Percentiles rank a stretch among this genome's conserved stretches.
Evolutionary conservation across 2,888 invertebrate species (phyloP).

Genomic region (Ceraclea dissimilis): DNA sequence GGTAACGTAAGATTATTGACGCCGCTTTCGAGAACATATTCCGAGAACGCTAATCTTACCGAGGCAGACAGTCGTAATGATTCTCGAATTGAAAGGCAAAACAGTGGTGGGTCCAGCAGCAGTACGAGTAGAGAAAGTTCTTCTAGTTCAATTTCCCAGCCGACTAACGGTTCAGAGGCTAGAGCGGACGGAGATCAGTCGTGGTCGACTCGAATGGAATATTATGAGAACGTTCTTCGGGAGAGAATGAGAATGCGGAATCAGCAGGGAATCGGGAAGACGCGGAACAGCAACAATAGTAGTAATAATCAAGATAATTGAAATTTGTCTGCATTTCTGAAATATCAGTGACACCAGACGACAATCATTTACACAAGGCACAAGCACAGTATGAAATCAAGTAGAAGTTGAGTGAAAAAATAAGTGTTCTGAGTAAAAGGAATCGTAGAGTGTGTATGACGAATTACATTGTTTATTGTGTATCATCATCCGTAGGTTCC

Average conservation of each 20-base stretch:
- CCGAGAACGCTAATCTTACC: constrained; percentile 3
- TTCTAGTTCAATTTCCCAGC: neutral
- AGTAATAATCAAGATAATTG: neutral
- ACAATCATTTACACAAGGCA: too few species aligned
- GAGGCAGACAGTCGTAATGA: neutral
- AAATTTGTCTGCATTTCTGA: too few species aligned
- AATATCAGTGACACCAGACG: too few species aligned
- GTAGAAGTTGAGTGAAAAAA: too few species aligned
- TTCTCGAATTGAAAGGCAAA: constrained; percentile 5
- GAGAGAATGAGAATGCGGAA: constrained; percentile 7
- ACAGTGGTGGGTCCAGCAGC: neutral
- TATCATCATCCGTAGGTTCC: too few species aligned
- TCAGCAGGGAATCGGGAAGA: constrained; percentile 7
- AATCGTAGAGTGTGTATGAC: too few species aligned
- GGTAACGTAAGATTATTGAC: constrained; percentile 13
- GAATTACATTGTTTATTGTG: too few species aligned
- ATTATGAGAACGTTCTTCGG: constrained; percentile 3
- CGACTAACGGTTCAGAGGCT: neutral
- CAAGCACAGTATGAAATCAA: too few species aligned
- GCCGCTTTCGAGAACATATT: constrained; percentile 11
- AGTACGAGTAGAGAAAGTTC: constrained; percentile 1
- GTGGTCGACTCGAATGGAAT: constrained; percentile 4
- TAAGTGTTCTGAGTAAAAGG: too few species aligned
- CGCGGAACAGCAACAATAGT: constrained; percentile 3
- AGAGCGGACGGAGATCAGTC: constrained; percentile 5